Evolutionary conservation across 2,888 invertebrate species (phyloP).

Genomic region (Drosophila meridiana): DNA sequence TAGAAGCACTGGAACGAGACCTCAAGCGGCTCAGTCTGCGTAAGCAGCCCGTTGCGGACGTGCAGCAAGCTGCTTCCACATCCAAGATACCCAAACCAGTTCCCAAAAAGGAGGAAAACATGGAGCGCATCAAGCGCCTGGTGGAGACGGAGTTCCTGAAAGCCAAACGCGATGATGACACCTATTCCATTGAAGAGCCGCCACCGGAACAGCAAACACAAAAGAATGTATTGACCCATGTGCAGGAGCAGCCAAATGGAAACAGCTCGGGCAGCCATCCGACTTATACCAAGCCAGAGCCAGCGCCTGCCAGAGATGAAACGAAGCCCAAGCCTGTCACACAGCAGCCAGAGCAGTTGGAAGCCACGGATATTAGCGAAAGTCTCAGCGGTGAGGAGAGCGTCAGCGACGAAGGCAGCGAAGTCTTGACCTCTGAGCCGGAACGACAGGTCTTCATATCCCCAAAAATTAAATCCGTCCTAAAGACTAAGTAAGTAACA

Average conservation of each 20-base stretch:
- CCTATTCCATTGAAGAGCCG: constrained; percentile 67
- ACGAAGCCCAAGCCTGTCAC: constrained; percentile 1
- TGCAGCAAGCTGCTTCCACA: constrained; percentile 1
- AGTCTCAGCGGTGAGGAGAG: constrained; percentile 68
- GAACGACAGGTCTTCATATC: constrained; percentile 35
- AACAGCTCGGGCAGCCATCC: constrained; percentile 59
- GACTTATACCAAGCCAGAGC: constrained; percentile 44
- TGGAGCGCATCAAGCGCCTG: constrained; percentile 59
- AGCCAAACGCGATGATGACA: constrained; percentile 63
- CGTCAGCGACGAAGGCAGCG: constrained; percentile 38
- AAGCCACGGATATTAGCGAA: constrained; percentile 73
- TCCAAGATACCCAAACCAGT: constrained; percentile 68
- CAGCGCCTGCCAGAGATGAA: constrained; percentile 2
- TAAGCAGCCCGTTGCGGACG: constrained; percentile 9
- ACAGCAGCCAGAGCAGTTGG: constrained; percentile 30
- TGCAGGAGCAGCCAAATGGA: constrained; percentile 43
- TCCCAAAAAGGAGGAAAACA: constrained; percentile 33
- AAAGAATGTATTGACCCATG: constrained; percentile 25
- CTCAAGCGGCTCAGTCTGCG: constrained; percentile 48
- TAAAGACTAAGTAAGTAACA: constrained; percentile 43
- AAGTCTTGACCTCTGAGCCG: constrained; percentile 41
- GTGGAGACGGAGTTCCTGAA: constrained; percentile 66
- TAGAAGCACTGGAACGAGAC: constrained; percentile 73
- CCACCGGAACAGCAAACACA: constrained; percentile 3
- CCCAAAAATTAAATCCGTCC: constrained; percentile 19